These are phyloP conservation scores for Mirza zaza DNA, from an alignment of 2,113 vertebrate species.

Conservation along the genomic window DNA sequence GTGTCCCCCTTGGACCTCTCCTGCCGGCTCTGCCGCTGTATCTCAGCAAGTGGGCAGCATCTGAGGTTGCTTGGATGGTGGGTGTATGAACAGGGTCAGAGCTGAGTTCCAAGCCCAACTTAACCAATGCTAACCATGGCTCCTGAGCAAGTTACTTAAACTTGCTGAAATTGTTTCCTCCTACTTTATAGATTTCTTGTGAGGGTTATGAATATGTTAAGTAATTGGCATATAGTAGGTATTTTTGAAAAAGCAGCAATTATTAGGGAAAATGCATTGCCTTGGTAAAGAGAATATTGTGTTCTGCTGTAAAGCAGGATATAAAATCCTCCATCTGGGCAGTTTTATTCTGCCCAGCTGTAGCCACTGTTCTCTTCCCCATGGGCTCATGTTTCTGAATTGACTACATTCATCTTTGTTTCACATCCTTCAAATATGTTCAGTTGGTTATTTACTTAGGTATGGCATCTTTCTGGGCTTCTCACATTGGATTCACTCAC, in stretches of 20 bases:
- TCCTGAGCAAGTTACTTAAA: neutral
- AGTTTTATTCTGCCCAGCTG: neutral
- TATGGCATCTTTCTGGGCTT: neutral
- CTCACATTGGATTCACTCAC: neutral
- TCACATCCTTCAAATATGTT: conserved; percentile 12
- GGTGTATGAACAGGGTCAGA: neutral
- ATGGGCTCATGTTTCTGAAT: neutral
- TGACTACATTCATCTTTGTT: conserved; percentile 30
- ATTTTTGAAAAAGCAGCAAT: neutral
- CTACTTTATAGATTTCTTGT: neutral
- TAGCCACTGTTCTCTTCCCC: neutral
- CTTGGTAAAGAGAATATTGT: neutral
- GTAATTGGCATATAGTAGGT: neutral
- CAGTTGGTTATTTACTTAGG: neutral
- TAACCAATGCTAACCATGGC: neutral
- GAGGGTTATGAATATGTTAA: neutral
- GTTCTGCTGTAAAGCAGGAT: neutral
- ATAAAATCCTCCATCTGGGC: neutral
- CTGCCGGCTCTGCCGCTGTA: neutral
- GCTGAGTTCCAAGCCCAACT: neutral
- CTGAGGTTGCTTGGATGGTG: neutral
- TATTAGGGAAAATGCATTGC: neutral
- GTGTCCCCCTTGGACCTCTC: neutral
- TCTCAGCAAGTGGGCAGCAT: neutral
- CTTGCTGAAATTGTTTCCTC: neutral